Base-by-base conservation (phyloP, 2,888 invertebrate genomes). In the Brachyopa scutellaris region DNA sequence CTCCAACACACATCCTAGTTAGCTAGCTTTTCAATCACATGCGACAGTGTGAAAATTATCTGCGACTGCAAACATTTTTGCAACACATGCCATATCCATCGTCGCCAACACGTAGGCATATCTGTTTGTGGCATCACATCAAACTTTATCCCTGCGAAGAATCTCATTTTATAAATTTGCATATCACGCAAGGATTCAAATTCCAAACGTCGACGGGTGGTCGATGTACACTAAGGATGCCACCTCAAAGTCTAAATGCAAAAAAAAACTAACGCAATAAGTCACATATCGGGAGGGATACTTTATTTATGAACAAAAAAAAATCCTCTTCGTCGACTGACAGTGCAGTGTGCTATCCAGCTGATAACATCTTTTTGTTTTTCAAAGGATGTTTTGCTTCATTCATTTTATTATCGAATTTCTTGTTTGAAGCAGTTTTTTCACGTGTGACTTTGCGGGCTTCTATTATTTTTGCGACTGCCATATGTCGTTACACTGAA, bases 121-220 rank as follows among this genome's bases (percentile, higher is more conserved):
- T 42, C 51, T 53, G 33, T 47, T 47, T 38, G 13, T 40, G 11
- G 33, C 40, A 62, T 42, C 62, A 40, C 55, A 64, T 64, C 57
- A 40, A 33, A 70, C 64, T 64, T 70, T 64, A 72, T 64, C 57
- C 23, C 15, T 31, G 33, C 33, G 51, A 57, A 64, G 55, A 55
- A 57, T 55, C 70, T 77, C 31, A 62, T 72, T 72, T 64, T 57
- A 61, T 38, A 66, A 73, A 79, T 79, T 73, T 79, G 59, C 78
- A 79, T 79, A 79, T 66, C 78, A 66, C 53, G 36, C 33, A 45
- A 33, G 42, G 31, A 26, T 66, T 64, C 51, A 49, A 66, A 42
- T 19, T 64, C 57, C 57, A 55, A 59, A 61, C 53, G 59, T 38
- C 40, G 42, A 38, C 33, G 70, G 42, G 21, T 45, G 49, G 40